Evolutionary conservation across 2,797 vertebrate species (phyloP).

Genomic region (Crax fasciolata): DNA sequence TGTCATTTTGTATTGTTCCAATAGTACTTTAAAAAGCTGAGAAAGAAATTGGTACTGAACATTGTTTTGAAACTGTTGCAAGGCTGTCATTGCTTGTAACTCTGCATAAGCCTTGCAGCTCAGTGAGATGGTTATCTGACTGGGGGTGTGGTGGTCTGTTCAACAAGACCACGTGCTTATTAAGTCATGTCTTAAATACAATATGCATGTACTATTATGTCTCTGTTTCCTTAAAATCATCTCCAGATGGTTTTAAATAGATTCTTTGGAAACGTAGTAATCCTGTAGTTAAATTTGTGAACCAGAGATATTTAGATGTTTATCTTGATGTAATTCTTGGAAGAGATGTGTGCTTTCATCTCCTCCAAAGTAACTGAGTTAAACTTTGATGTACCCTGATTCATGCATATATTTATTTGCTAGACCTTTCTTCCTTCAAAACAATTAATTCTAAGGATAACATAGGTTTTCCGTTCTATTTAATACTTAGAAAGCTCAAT

Average conservation of each 20-base stretch:
- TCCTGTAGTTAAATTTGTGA: neutral
- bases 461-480: neutral
- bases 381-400: neutral
- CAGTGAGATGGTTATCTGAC: accelerated
- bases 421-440: neutral
- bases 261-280: neutral
- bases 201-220: neutral
- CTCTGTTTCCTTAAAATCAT: neutral
- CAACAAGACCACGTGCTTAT: neutral
- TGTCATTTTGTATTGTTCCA: neutral
- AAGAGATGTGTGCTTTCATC: neutral
- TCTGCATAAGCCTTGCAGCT: accelerated
- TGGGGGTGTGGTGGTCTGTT: neutral
- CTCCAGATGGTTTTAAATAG: neutral
- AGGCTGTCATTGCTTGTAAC: neutral
- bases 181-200: neutral
- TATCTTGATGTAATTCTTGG: neutral
- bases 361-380: neutral
- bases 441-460: neutral
- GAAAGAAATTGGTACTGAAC: neutral
- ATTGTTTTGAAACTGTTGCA: neutral
- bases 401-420: neutral
- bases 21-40: neutral
- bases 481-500: neutral
- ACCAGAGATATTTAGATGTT: neutral